Conservation (phyloP, 1,140 invertebrate species). For the Catajapyx aquilonaris region DNA sequence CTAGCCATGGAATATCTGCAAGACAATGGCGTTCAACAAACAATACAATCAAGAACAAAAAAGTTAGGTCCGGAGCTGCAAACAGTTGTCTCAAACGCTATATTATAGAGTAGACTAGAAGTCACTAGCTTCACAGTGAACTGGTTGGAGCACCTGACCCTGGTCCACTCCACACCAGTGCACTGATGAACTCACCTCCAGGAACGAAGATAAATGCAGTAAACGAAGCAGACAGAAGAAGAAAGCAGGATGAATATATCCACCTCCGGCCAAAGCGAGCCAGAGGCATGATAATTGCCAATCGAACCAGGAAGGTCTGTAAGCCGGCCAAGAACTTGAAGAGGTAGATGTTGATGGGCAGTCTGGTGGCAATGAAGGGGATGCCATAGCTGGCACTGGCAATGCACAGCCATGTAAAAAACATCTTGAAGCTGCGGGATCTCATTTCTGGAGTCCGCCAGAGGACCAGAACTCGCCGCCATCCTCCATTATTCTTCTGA, state of each 20-base stretch:
- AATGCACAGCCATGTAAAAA: background rate
- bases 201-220: background rate
- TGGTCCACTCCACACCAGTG: no score
- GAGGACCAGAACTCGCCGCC: no score
- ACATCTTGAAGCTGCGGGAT: background rate
- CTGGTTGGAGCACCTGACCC: no score
- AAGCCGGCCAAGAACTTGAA: background rate
- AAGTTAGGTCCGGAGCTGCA: no score
- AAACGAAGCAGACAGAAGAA: background rate
- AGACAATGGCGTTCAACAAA: background rate
- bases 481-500: no score
- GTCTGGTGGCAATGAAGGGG: background rate
- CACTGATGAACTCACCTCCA: background rate
- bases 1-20: constrained; percentile 6
- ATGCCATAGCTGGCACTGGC: background rate
- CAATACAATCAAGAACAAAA: no score
- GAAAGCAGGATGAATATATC: background rate
- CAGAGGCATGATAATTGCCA: background rate
- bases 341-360: background rate
- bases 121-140: no score
- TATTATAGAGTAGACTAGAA: no score
- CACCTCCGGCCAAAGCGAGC: background rate
- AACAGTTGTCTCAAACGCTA: no score
- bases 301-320: background rate
- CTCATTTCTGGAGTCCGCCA: background rate